These are phyloP conservation scores for Scaptodrosophila lebanonensis DNA, from an alignment of 1,140 invertebrate genomes.

Conservation along the genomic window DNA sequence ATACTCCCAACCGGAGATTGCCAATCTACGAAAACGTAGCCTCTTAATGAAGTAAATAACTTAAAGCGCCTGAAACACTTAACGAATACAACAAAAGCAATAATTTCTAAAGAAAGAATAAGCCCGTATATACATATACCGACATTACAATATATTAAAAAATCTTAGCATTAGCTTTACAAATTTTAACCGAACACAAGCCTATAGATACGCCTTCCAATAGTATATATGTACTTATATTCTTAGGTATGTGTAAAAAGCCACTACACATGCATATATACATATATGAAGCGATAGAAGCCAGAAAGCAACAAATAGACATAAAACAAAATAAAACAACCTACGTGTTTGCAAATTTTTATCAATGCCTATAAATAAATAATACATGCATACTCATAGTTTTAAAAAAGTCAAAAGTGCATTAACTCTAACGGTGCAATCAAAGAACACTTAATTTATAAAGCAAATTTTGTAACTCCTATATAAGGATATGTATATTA, in stretches of 20 bases:
- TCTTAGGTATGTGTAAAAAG: constrained; percentile 29
- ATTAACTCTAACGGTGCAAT: constrained; percentile 65
- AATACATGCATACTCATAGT: constrained; percentile 1
- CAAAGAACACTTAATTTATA: constrained; percentile 45
- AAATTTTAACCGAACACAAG: constrained; percentile 44
- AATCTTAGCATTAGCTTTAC: constrained; percentile 61
- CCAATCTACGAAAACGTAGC: no score
- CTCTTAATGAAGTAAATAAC: constrained; percentile 33
- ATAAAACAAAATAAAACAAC: not conserved
- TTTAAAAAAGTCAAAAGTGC: constrained; percentile 37
- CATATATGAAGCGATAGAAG: no score
- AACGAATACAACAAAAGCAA: constrained; percentile 30
- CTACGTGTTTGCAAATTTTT: not conserved
- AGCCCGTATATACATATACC: constrained; percentile 17
- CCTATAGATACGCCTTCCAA: constrained; percentile 67
- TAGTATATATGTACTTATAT: constrained; percentile 60
- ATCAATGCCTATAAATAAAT: constrained; percentile 8
- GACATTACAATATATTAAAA: constrained; percentile 3
- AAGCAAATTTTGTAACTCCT: constrained; percentile 23
- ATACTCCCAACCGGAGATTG: constrained; percentile 41
- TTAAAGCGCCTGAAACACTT: constrained; percentile 48
- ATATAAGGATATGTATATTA: constrained; percentile 22
- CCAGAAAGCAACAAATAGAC: constrained; percentile 17
- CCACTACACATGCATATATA: constrained; percentile 34
- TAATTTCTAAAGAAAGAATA: constrained; percentile 41